phyloP scores from a whole-genome alignment of 30 jellyfish, hydroid and myxozoan genomes.

The Aurelia sp. region DNA sequence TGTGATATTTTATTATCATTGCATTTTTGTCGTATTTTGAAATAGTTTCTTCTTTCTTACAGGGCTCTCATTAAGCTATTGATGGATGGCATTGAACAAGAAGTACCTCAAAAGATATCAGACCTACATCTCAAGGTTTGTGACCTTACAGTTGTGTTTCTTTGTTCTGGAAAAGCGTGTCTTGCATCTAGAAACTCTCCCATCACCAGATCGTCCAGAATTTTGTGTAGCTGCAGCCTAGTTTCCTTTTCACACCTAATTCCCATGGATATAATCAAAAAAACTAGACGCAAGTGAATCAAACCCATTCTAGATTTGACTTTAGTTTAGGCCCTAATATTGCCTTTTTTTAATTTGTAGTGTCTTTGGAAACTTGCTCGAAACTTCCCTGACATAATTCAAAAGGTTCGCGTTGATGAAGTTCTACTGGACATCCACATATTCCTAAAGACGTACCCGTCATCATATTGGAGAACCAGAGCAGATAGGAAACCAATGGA shows the following conservation, averaged over 20 bases:
- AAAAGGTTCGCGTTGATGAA: conserved; percentile 66
- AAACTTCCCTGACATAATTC: conserved; percentile 75
- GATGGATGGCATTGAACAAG: conserved; percentile 64
- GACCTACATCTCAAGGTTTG: conserved; percentile 57
- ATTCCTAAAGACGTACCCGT: conserved; percentile 78
- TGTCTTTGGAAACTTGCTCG: conserved; percentile 96
- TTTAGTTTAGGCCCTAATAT: background rate
- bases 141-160: background rate
- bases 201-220: no score
- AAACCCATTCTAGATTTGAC: no score
- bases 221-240: no score
- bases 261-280: no score
- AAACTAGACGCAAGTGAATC: no score
- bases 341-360: conserved; percentile 13
- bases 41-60: background rate
- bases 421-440: conserved; percentile 74
- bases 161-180: no score
- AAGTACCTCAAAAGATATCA: conserved; percentile 27
- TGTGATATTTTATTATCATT: no score
- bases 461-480: conserved; percentile 79
- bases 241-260: no score
- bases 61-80: conserved; percentile 64
- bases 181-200: no score
- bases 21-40: no score
- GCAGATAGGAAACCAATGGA: conserved; percentile 78